Percentiles rank a stretch among this genome's conserved stretches.
These are phyloP conservation scores for Drosophila sordidula DNA, from an alignment of 2,888 invertebrate species.

Conservation along the genomic window DNA sequence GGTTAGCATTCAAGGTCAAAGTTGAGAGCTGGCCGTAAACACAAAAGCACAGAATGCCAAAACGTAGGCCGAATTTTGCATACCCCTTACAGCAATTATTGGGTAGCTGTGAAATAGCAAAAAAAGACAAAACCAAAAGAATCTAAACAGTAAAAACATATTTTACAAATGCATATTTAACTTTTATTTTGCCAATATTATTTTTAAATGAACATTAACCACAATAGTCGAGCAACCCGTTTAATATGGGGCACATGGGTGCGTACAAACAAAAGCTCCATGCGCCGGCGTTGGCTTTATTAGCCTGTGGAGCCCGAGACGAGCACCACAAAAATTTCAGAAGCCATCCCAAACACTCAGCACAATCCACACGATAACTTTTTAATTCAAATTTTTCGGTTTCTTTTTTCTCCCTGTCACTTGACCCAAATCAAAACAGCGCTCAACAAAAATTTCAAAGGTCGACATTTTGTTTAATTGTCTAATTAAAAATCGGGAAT, in stretches of 20 bases:
- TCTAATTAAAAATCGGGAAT: conserved; percentile 43
- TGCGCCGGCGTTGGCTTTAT: conserved; percentile 28
- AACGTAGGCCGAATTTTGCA: not conserved
- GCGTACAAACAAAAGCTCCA: not conserved
- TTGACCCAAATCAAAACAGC: conserved; percentile 67
- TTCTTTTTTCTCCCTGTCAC: conserved; percentile 34
- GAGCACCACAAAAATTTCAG: not conserved
- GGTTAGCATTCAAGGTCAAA: conserved; percentile 70
- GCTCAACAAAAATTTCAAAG: conserved; percentile 30
- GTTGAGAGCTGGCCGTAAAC: conserved; percentile 65
- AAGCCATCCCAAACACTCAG: conserved; percentile 1
- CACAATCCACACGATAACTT: conserved; percentile 7
- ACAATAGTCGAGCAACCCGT: not conserved
- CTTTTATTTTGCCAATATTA: too few relatives aligned
- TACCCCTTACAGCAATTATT: conserved; percentile 16
- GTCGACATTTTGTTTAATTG: conserved; percentile 43
- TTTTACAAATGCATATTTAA: too few relatives aligned
- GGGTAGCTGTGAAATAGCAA: too few relatives aligned
- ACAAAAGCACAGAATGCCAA: conserved; percentile 28
- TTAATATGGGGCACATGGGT: conserved; percentile 1
- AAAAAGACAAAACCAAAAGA: too few relatives aligned
- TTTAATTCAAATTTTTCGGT: conserved; percentile 12
- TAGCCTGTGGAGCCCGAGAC: conserved; percentile 13
- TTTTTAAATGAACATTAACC: too few relatives aligned
- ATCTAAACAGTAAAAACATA: too few relatives aligned